phyloP scores from a whole-genome alignment of 2,113 vertebrate genomes.

The Trichomycterus rosablanca region DNA sequence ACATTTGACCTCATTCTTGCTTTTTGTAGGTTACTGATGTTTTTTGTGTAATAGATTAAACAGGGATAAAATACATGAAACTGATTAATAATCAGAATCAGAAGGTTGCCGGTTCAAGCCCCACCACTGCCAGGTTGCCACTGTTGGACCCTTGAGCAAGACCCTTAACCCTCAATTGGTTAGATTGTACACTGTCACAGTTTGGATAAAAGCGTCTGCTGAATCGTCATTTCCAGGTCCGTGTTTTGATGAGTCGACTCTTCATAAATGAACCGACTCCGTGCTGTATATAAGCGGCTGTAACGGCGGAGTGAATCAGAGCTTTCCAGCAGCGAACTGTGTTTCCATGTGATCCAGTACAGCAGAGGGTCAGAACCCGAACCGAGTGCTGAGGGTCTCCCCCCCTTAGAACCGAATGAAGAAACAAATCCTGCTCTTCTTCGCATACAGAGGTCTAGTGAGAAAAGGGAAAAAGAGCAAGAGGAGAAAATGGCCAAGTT shows the following conservation, averaged over 20 bases:
- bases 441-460: constrained; percentile 90
- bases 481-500: constrained; percentile 91
- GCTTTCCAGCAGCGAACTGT: neutral
- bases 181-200: too few relatives aligned
- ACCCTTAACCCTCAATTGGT: too few relatives aligned
- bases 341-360: constrained; percentile 30
- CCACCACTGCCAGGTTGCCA: too few relatives aligned
- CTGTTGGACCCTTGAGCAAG: too few relatives aligned
- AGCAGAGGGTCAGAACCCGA: constrained; percentile 51
- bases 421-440: constrained; percentile 89
- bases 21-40: too few relatives aligned
- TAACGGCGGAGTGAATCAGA: neutral
- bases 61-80: too few relatives aligned
- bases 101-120: too few relatives aligned
- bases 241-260: neutral
- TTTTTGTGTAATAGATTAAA: too few relatives aligned
- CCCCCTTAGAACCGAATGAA: constrained; percentile 92
- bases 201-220: too few relatives aligned
- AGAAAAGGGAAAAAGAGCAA: constrained; percentile 92
- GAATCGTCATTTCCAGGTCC: too few relatives aligned
- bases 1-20: too few relatives aligned
- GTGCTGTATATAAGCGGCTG: neutral
- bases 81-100: too few relatives aligned
- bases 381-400: constrained; percentile 66
- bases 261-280: neutral